These are phyloP conservation scores for Entomobrya multifasciata DNA, from an alignment of 2,888 invertebrate species.

Conservation along the genomic window DNA sequence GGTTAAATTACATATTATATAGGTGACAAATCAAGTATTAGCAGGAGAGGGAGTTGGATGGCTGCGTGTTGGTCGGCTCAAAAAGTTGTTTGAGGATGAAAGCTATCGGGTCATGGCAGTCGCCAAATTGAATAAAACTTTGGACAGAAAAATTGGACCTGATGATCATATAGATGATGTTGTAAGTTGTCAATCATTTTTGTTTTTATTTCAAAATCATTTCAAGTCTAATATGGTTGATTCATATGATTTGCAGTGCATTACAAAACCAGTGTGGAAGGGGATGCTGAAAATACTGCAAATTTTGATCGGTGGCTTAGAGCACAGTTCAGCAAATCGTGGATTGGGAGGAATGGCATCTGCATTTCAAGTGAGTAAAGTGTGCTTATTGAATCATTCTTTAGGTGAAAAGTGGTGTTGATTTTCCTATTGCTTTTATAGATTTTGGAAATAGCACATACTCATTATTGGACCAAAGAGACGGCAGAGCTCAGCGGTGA, in stretches of 20 bases:
- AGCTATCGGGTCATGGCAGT: slow-evolving; percentile 97
- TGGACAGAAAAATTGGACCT: slow-evolving; percentile 95
- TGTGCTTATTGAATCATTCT: too few relatives aligned
- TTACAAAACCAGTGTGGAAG: slow-evolving; percentile 95
- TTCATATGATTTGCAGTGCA: slow-evolving; percentile 84
- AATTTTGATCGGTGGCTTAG: slow-evolving; percentile 94
- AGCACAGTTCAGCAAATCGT: slow-evolving; percentile 94
- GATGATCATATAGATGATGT: slow-evolving; percentile 99
- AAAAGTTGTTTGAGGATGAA: slow-evolving; percentile 99
- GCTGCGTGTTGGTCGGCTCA: slow-evolving; percentile 94
- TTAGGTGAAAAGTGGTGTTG: not conserved
- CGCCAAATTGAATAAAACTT: slow-evolving; percentile 95
- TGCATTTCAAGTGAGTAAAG: slow-evolving; percentile 85
- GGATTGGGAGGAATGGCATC: slow-evolving; percentile 99
- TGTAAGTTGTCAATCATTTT: slow-evolving; percentile 85
- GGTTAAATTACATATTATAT: too few relatives aligned
- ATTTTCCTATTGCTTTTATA: slow-evolving; percentile 81
- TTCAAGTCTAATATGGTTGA: not conserved
- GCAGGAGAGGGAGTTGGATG: slow-evolving; percentile 98
- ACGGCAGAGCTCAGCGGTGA: slow-evolving; percentile 83
- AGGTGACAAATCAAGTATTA: slow-evolving; percentile 90
- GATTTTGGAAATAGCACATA: slow-evolving; percentile 98
- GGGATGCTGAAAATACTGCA: slow-evolving; percentile 96
- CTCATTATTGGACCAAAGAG: slow-evolving; percentile 98
- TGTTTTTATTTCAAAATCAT: not conserved